These are phyloP conservation scores for Diabrotica virgifera DNA, from an alignment of 1,140 invertebrate species.

Conservation along the genomic window DNA sequence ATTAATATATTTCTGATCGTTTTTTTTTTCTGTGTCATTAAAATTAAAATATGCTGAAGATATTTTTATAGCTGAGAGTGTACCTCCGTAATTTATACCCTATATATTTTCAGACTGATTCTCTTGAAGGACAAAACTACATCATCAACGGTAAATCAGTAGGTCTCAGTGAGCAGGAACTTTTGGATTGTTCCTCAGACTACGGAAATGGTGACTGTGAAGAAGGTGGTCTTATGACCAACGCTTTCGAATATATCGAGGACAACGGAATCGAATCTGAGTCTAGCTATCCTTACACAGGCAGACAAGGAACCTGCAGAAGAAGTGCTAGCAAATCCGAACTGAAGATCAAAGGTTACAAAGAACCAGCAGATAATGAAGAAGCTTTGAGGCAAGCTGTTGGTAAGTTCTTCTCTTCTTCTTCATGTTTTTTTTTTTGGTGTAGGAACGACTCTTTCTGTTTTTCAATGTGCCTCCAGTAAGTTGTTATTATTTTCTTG, in stretches of 20 bases:
- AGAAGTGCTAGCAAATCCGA: not conserved
- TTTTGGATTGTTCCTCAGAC: constrained; percentile 78
- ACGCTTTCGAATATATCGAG: constrained; percentile 88
- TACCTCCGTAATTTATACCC: no score
- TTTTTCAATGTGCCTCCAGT: not conserved
- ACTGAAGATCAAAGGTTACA: not conserved
- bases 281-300: constrained; percentile 79
- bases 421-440: no score
- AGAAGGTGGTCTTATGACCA: constrained; percentile 88
- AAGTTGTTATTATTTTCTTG: no score
- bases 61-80: no score
- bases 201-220: constrained; percentile 11
- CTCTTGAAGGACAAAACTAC: constrained; percentile 93
- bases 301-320: not conserved
- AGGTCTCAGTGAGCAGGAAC: constrained; percentile 94
- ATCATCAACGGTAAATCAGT: constrained; percentile 78
- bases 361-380: not conserved
- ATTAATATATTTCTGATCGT: no score
- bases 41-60: no score
- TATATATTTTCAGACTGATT: constrained; percentile 70
- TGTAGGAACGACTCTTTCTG: no score
- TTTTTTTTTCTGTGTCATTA: no score
- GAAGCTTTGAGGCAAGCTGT: constrained; percentile 6
- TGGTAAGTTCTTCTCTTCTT: no score
- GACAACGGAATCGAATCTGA: constrained; percentile 92